Base-by-base conservation (phyloP, 2,888 invertebrate genomes). In the Leptarthrus brevirostris region DNA sequence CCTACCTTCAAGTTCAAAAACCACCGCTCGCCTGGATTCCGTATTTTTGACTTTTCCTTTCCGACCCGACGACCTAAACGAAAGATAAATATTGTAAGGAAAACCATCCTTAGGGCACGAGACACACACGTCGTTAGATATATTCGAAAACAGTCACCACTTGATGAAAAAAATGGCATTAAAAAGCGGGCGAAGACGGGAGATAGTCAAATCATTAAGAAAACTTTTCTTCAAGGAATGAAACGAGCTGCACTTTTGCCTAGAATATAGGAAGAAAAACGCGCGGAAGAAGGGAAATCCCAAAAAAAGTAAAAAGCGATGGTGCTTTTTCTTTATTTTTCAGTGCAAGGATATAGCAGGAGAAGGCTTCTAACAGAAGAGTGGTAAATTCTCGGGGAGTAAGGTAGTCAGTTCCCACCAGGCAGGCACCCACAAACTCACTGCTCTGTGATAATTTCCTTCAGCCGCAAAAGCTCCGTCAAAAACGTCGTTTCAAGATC, bases 401-500 rank as follows among this genome's bases (percentile, higher is more conserved):
- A 40, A 14, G 64, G 66, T 14, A 20, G 16, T 6, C 10, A 6
- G 26, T 14, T 26, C 26, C 66, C n/a, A 36, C 24, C 47, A n/a
- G 14, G 18, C 18, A n/a, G 12, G 49, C 49, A 49, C 26, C 16
- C 61, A 20, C 20, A 4, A 4, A 14, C 44, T 26, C 47, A 14
- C 22, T 8, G 24, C 74, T 49, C 72, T 75, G 75, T 69, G 75
- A 75, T 72, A 75, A 75, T 75, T 75, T 75, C 73, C 74, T 74
- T 71, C 34, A 74, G 72, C 74, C 72, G 66, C 56, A 71, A 66
- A 66, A 47, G 66, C 66, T 66, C 24, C 66, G 20, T 26, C 66
- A 20, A 66, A 66, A 66, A 47, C 49, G 66, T 66, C 47, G 66
- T 66, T 24, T 26, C 66, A 34, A 47, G 47, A 66, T 66, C 30